Conservation (phyloP, 2,888 invertebrate genomes). For the Dermolepida albohirtum region DNA sequence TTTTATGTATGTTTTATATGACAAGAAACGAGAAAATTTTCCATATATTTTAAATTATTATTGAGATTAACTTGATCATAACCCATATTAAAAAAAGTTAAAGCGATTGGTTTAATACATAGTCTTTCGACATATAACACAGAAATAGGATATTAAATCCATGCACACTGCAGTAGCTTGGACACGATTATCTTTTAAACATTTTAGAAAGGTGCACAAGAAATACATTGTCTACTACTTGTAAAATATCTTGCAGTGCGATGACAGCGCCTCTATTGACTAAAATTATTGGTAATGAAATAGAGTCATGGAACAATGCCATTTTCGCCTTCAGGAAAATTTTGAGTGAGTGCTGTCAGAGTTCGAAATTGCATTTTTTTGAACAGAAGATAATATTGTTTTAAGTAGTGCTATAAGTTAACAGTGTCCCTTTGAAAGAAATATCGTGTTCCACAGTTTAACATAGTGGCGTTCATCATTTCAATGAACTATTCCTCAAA, state of each 20-base stretch:
- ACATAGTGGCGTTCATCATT: conserved; percentile 30
- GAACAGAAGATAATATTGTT: conserved; percentile 1
- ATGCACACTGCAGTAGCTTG: conserved; percentile 36
- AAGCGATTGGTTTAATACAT: conserved; percentile 22
- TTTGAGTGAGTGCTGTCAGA: conserved; percentile 26
- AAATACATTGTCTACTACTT: conserved; percentile 38
- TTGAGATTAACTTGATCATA: too few species aligned
- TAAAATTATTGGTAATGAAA: conserved; percentile 52
- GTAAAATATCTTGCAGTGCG: conserved; percentile 43
- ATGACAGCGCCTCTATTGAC: conserved; percentile 53
- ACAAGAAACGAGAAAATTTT: too few species aligned
- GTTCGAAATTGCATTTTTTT: conserved; percentile 12
- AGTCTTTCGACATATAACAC: conserved; percentile 26
- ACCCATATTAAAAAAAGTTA: conserved; percentile 21
- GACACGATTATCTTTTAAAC: conserved; percentile 21
- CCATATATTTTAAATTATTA: too few species aligned
- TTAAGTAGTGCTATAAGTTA: not conserved
- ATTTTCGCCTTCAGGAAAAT: conserved; percentile 34
- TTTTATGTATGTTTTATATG: too few species aligned
- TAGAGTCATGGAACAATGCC: conserved; percentile 50
- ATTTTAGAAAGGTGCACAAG: conserved; percentile 36
- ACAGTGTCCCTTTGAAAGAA: conserved; percentile 13
- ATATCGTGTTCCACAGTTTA: conserved; percentile 15
- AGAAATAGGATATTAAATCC: conserved; percentile 36
- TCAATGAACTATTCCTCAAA: conserved; percentile 13